A percentile compares a stretch with the other conserved stretches of the same genome.
These are phyloP conservation scores for Stichopus horrens DNA, from an alignment of 53 echinoderm and acorn worm species.

Conservation along the genomic window DNA sequence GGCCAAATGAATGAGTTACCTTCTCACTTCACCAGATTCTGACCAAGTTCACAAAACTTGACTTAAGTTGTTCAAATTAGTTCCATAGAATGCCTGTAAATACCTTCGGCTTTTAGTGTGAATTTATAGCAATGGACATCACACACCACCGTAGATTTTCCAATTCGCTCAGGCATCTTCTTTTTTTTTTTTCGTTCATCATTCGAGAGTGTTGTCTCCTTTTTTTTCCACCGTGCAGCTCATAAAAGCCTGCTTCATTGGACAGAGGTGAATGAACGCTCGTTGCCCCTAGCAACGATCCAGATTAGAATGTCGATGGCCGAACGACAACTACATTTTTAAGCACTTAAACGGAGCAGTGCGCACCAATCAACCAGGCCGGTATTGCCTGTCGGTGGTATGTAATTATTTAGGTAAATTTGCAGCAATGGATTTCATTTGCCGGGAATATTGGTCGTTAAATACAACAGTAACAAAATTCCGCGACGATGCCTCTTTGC, in stretches of 20 bases:
- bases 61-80: too few species aligned
- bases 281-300: constrained; percentile 46
- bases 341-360: constrained; percentile 9
- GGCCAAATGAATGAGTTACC: too few species aligned
- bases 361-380: constrained; percentile 17
- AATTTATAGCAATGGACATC: not conserved
- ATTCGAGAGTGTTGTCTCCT: not conserved
- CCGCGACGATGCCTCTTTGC: not conserved
- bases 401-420: constrained; percentile 42
- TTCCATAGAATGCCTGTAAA: too few species aligned
- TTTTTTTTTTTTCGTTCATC: too few species aligned
- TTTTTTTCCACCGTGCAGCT: not conserved
- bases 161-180: not conserved
- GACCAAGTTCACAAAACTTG: too few species aligned
- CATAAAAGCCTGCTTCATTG: not conserved
- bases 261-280: constrained; percentile 40
- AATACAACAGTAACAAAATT: constrained; percentile 34
- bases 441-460: not conserved
- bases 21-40: too few species aligned
- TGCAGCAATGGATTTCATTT: constrained; percentile 36
- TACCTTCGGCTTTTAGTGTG: too few species aligned
- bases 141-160: not conserved
- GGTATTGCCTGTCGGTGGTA: constrained; percentile 20
- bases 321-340: constrained; percentile 33
- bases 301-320: constrained; percentile 42